Base-by-base conservation (phyloP, 2,113 vertebrate genomes). In the Pseudolaguvia tuberculata region DNA sequence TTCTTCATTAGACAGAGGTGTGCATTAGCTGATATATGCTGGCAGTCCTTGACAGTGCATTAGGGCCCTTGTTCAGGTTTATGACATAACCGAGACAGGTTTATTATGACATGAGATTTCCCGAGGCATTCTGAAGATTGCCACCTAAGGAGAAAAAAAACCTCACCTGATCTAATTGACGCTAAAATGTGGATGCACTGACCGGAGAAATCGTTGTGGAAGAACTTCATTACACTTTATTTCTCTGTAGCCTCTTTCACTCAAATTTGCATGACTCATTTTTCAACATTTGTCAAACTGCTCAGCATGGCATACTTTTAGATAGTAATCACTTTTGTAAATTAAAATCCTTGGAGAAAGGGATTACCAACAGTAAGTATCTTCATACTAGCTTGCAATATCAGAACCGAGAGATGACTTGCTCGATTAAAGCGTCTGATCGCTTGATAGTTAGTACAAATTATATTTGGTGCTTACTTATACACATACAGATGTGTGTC, bases 71-170 rank as follows among this genome's bases (percentile, higher is more conserved):
- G 69, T 80, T 78, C 65, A 68, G 65, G 52, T 79, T 79, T 67
- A 69, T 45, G 58, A 75, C 57, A 79, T 45, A 75, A 61, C 48
- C 18, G 52, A 72, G 55, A 76, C 67, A 70, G 75, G 27, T 81
- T 76, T 81, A 80, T 79, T 83, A 75, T 73, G 72, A 80, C 72
- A 70, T 48, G 42, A 58, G 42, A 29, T 79, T 55, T 76, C 61
- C 25, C 18, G 21, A 74, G 59, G 71, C 72, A 8, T 55, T 65
- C 42, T 70, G 45, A 57, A 50, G 70, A 57, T 66, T 48, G 76
- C 63, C 42, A 55, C 57, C 55, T 63, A 53, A 61, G 59, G 52
- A 78, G 61, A 66, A 78, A 52, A 6, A 35, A 78, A 61, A 62
- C 70, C 65, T n/a, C 20, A 8, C 47, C 42, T 25, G 51, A 53